These are phyloP conservation scores for Oreochromis niloticus DNA, from an alignment of 2,113 vertebrate genomes.

Conservation along the genomic window DNA sequence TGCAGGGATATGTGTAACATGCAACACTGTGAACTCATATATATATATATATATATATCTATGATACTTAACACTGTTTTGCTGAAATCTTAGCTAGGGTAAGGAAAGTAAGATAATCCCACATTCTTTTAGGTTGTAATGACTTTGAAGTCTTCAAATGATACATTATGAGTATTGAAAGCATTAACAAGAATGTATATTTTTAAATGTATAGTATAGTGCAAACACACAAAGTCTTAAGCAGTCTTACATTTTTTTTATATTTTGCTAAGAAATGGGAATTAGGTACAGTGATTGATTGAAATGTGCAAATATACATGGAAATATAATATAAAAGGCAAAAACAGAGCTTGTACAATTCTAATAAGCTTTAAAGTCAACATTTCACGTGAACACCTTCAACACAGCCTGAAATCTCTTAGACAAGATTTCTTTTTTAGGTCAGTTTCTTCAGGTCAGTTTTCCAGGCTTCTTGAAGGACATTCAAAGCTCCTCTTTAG, in stretches of 20 bases:
- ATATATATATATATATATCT: not conserved
- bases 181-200: not conserved
- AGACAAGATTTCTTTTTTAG: accelerated
- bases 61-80: not conserved
- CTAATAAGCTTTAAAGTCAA: not conserved
- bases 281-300: not conserved
- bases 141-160: not conserved
- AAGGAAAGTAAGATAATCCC: not conserved
- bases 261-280: not conserved
- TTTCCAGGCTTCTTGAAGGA: no score
- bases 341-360: not conserved
- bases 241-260: accelerated
- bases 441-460: not conserved
- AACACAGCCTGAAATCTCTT: not conserved
- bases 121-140: not conserved
- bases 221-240: not conserved
- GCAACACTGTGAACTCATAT: not conserved
- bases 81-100: not conserved
- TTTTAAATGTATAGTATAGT: not conserved
- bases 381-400: not conserved
- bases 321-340: not conserved
- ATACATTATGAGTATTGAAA: not conserved
- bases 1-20: not conserved
- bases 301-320: not conserved
- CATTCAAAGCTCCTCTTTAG: no score